Base-by-base conservation (phyloP, 2,797 vertebrate species). In the Cetoscarus ocellatus region DNA sequence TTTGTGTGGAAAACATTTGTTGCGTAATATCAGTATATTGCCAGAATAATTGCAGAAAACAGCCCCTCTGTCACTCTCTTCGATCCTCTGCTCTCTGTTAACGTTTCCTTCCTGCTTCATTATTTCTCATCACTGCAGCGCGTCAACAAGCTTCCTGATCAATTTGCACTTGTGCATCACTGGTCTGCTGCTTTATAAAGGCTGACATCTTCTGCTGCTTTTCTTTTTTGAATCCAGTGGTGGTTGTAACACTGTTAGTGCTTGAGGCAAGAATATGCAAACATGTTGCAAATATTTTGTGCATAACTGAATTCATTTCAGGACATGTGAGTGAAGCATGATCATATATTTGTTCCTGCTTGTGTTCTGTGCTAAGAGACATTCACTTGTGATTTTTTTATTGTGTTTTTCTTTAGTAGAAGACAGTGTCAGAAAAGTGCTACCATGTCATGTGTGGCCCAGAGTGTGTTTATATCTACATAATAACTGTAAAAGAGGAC, bases 221-320 rank as follows among this genome's bases (percentile, higher is more conserved):
- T 48, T 45, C 47, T 49, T 61, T 48, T 69, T 4, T 13, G 13
- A 60, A 66, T 79, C 35, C 18, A 57, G 1, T 56, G 63, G 43
- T 13, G 8, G 54, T 65, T 9, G 1, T 59, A 67, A 55, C 50
- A 59, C 15, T 6, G 51, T 43, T 49, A 42, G 18, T 12, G 34
- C 73, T 76, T 9, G 14, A 66, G 70, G 77, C 57, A 2, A 62
- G 19, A 59, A 69, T 43, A 59, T 70, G 65, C 50, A 69, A 82
- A 49, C 62, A 34, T 60, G 51, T 39, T 51, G 70, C 66, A 61
- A 79, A 80, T 70, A 73, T 82, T 73, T 75, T 71, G 44, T 65
- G 61, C 39, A 10, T 69, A 79, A 84, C 67, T 19, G 44, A 82
- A 80, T 82, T 77, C 54, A 69, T 86, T 82, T 82, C 50, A 66